Evolutionary conservation across 2,113 vertebrate genomes (phyloP).

Genomic region (Probosciger aterrimus): DNA sequence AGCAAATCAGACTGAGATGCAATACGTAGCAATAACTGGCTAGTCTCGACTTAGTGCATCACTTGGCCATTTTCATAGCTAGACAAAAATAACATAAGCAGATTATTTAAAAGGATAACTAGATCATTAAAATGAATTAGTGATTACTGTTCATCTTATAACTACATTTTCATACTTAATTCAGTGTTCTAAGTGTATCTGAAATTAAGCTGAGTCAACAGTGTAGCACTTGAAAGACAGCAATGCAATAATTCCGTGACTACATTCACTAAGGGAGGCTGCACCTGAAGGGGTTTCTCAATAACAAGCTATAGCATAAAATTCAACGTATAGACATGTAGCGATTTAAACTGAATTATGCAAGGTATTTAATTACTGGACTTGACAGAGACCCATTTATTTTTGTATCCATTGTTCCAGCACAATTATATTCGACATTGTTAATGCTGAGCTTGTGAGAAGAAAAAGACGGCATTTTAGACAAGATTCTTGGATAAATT

Average conservation of each 20-base stretch:
- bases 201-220: background rate
- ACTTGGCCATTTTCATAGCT: background rate
- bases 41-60: background rate
- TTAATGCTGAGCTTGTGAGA: background rate
- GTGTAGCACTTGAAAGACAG: background rate
- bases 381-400: background rate
- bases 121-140: slow-evolving; percentile 11
- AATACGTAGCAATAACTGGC: slow-evolving; percentile 15
- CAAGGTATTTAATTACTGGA: background rate
- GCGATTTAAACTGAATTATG: background rate
- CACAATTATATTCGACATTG: background rate
- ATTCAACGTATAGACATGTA: background rate
- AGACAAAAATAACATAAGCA: slow-evolving; percentile 7
- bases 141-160: background rate
- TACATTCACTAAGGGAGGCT: background rate
- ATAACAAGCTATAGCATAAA: background rate
- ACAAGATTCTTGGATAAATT: background rate
- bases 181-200: background rate
- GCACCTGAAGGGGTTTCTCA: background rate
- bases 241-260: background rate
- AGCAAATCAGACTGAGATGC: background rate
- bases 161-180: background rate
- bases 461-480: background rate
- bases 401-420: background rate
- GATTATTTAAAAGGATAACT: background rate